These are phyloP conservation scores for Punctoribates punctum DNA, from an alignment of 2,888 invertebrate genomes.

Conservation along the genomic window DNA sequence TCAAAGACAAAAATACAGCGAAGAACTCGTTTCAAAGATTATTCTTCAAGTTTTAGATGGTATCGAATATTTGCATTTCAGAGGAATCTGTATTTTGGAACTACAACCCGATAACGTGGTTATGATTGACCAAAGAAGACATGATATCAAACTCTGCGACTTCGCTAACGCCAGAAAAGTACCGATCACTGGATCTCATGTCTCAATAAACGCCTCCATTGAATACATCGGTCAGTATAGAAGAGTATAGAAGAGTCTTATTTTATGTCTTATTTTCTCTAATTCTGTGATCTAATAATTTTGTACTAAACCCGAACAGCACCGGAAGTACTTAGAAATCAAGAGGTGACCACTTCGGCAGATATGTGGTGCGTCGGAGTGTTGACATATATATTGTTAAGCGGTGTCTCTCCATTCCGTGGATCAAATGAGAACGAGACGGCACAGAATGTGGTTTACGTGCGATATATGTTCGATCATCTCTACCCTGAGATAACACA, in stretches of 20 bases:
- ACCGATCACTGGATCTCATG: constrained; percentile 69
- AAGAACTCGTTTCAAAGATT: constrained; percentile 83
- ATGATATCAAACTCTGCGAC: constrained; percentile 77
- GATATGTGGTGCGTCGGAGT: constrained; percentile 97
- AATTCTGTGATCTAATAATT: constrained; percentile 47
- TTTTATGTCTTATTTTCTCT: constrained; percentile 42
- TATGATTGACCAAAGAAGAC: constrained; percentile 65
- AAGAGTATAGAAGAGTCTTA: background rate
- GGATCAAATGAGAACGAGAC: constrained; percentile 78
- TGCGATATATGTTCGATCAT: constrained; percentile 87
- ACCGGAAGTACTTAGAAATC: constrained; percentile 82
- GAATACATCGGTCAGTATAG: constrained; percentile 60
- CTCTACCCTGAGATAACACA: constrained; percentile 91
- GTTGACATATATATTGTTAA: constrained; percentile 82
- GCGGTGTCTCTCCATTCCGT: constrained; percentile 85
- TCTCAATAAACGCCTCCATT: constrained; percentile 51
- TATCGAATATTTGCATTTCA: constrained; percentile 90
- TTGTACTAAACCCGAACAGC: constrained; percentile 57
- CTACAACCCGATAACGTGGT: constrained; percentile 93
- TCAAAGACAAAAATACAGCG: constrained; percentile 82
- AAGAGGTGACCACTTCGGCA: constrained; percentile 79
- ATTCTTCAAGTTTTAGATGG: constrained; percentile 82
- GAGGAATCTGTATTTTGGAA: constrained; percentile 81
- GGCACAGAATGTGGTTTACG: constrained; percentile 83
- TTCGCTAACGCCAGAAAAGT: constrained; percentile 81